Conservation (phyloP, 2,797 vertebrate genomes). For the Molossus alvarezi region DNA sequence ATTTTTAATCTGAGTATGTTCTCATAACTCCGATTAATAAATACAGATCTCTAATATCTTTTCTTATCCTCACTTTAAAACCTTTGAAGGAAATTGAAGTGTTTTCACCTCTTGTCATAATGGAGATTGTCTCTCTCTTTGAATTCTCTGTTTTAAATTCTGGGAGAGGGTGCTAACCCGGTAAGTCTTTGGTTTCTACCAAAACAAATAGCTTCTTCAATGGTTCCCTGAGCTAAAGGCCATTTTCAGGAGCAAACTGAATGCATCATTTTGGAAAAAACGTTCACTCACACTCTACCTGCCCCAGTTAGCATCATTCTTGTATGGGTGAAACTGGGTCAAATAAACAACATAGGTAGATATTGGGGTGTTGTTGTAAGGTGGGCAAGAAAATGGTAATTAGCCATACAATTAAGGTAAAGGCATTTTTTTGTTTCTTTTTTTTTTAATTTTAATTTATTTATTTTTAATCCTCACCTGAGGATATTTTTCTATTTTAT, state of each 20-base stretch:
- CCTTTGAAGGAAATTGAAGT: not conserved
- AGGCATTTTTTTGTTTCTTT: not conserved
- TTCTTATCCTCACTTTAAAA: not conserved
- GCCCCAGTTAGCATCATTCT: not conserved
- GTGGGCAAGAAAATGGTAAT: not conserved
- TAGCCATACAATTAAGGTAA: not conserved
- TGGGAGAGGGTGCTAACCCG: not conserved
- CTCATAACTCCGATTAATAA: not conserved
- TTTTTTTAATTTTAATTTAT: too few species aligned
- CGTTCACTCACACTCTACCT: not conserved
- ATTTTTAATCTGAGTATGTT: not conserved
- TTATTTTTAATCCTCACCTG: too few species aligned
- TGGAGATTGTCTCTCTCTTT: not conserved
- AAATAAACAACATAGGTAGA: not conserved
- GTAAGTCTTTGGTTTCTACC: not conserved
- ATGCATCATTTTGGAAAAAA: not conserved
- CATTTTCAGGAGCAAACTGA: not conserved
- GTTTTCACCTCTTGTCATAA: not conserved
- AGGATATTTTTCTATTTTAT: too few species aligned
- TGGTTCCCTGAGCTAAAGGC: not conserved
- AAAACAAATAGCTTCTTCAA: not conserved
- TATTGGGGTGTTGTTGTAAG: not conserved
- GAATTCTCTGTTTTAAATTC: not conserved
- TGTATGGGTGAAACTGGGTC: not conserved
- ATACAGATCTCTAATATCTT: not conserved